Evolutionary conservation across 2,888 invertebrate genomes (phyloP).

Genomic region (Eledona agricola): DNA sequence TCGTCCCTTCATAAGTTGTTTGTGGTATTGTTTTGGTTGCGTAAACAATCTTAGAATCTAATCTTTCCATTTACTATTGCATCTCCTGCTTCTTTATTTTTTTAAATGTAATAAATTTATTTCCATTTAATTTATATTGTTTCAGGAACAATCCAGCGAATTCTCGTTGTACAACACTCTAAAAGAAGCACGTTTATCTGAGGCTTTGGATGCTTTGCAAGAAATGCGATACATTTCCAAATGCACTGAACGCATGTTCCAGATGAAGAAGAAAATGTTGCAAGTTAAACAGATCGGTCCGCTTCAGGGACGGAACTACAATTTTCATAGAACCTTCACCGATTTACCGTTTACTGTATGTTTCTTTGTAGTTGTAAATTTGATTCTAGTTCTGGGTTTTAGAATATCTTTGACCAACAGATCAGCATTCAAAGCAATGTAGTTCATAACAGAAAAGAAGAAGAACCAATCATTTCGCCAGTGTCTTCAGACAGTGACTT

Average conservation of each 20-base stretch:
- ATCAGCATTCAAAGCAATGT: conserved; percentile 42
- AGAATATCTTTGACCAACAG: conserved; percentile 34
- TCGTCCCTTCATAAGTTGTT: too few relatives aligned
- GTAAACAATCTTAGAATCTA: too few relatives aligned
- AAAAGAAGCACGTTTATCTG: conserved; percentile 55
- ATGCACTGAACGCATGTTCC: conserved; percentile 58
- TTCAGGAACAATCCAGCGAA: conserved; percentile 55
- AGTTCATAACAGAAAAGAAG: conserved; percentile 35
- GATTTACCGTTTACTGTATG: conserved; percentile 9
- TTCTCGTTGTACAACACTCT: conserved; percentile 55
- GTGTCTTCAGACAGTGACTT: conserved; percentile 25
- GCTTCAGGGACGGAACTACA: neutral
- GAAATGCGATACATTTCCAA: conserved; percentile 60
- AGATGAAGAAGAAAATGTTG: conserved; percentile 50
- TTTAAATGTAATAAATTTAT: neutral
- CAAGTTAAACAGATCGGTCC: conserved; percentile 4
- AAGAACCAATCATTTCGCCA: conserved; percentile 17
- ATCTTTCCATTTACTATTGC: too few relatives aligned
- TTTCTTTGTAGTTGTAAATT: conserved; percentile 2
- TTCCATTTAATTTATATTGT: conserved; percentile 1
- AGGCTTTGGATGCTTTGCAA: conserved; percentile 57
- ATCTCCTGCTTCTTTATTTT: too few relatives aligned
- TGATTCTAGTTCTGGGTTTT: conserved; percentile 6
- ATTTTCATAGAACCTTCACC: conserved; percentile 16
- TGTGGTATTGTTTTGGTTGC: too few relatives aligned